These are phyloP conservation scores for Tapera naevia DNA, from an alignment of 2,797 vertebrate genomes.

Conservation along the genomic window DNA sequence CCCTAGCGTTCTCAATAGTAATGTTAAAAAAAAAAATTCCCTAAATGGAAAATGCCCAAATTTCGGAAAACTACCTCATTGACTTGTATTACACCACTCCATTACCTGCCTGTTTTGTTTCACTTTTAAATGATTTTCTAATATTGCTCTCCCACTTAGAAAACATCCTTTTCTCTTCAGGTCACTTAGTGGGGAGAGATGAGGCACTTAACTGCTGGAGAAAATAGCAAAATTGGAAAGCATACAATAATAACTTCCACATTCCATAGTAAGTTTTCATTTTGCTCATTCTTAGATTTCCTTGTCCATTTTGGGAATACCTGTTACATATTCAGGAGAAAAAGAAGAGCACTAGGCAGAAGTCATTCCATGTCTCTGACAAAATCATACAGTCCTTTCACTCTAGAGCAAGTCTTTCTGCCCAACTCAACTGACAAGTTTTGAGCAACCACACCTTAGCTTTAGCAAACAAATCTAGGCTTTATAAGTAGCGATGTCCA, in stretches of 20 bases:
- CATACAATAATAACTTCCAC: not conserved
- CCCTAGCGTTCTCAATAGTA: not conserved
- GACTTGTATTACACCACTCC: not conserved
- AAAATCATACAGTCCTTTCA: not conserved
- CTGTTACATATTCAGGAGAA: not conserved
- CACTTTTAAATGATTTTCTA: not conserved
- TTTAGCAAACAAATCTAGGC: not conserved
- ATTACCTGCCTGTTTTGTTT: not conserved
- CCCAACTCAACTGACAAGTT: not conserved
- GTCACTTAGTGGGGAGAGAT: not conserved
- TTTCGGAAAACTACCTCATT: not conserved
- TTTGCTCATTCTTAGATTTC: not conserved
- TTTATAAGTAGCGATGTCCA: not conserved
- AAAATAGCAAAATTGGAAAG: not conserved
- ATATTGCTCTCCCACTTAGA: not conserved
- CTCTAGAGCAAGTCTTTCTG: not conserved
- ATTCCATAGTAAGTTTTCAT: not conserved
- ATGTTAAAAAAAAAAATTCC: not conserved
- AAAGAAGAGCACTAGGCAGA: not conserved
- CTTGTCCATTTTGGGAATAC: not conserved
- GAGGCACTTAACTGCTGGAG: not conserved
- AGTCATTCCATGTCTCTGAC: rapidly evolving
- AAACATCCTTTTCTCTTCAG: not conserved
- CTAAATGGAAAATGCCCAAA: not conserved
- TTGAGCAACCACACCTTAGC: not conserved